Evolutionary conservation across 2,113 vertebrate genomes (phyloP).

Genomic region (Herpailurus yagouaroundi): DNA sequence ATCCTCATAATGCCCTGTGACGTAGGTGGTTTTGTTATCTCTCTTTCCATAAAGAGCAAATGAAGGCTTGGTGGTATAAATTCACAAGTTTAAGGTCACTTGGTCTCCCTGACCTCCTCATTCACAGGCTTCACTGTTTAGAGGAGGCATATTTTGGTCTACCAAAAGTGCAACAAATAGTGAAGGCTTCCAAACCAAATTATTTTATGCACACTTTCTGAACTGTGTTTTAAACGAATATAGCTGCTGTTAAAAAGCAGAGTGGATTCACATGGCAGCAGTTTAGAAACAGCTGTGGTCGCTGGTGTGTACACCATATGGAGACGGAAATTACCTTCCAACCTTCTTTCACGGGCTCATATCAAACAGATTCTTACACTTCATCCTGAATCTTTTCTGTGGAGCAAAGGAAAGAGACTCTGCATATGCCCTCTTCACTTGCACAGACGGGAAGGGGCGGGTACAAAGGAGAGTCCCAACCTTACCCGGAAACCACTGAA

Average conservation of each 20-base stretch:
- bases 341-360: neutral
- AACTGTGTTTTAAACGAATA: neutral
- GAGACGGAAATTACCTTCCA: neutral
- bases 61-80: neutral
- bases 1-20: neutral
- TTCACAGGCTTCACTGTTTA: neutral
- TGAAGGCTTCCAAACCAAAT: slow-evolving; percentile 17
- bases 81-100: neutral
- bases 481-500: neutral
- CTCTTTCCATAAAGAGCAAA: neutral
- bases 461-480: neutral
- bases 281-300: neutral
- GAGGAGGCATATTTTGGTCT: neutral
- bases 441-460: neutral
- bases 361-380: slow-evolving; percentile 31
- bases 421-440: neutral
- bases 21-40: neutral
- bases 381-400: neutral
- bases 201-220: neutral
- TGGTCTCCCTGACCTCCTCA: neutral
- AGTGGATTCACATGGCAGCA: neutral
- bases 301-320: neutral
- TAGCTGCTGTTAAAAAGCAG: neutral
- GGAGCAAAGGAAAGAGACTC: neutral
- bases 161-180: neutral